Base-by-base conservation (phyloP, 2,113 vertebrate species). In the Porphyrio hochstetteri region DNA sequence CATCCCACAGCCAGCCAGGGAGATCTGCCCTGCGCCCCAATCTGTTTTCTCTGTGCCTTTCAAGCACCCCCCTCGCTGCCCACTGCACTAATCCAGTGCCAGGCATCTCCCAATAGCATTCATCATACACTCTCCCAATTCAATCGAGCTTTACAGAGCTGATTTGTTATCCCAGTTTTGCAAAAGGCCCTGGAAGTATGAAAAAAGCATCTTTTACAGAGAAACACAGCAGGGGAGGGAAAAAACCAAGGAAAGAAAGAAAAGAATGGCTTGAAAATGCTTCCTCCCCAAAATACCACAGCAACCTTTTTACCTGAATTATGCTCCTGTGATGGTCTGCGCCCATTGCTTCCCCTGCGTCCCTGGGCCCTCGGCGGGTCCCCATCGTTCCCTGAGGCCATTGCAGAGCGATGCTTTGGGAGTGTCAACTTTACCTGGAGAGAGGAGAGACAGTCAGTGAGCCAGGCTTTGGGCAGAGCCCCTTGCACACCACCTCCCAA, bases 341-440 rank as follows among this genome's bases (percentile, higher is more conserved):
- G 64, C 27, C 80, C 12, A 9, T 7, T 8, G 56, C 90, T 92
- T 6, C 44, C 61, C 24, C 1, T 44, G 70, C 3, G 36, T n/a
- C 13, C 8, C 1, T 5, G 87, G 5, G 16, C 42, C 67, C 14
- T 25, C 0, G 25, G 31, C 21, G 81, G 53, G 31, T 95, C 93
- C 3, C 64, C 40, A 4, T 81, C 40, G 3, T 67, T 64, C 92
- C 95, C 91, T 5, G 97, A 95, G 72, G 96, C 96, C 97, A 97
- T 97, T 1, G 92, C 94, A 69, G 92, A 83, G 64, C 20, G 68
- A 65, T 60, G 15, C 19, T 48, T 84, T 13, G 52, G 70, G 69
- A n/a, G 19, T 2, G 21, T 36, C 65, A 17, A 48, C 33, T 15
- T 67, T 40, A 82, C 92, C 97, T 97, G 92, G 29, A 87, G 44